Base-by-base conservation (phyloP, 2,797 vertebrate species). In the Ambastaia sidthimunki region DNA sequence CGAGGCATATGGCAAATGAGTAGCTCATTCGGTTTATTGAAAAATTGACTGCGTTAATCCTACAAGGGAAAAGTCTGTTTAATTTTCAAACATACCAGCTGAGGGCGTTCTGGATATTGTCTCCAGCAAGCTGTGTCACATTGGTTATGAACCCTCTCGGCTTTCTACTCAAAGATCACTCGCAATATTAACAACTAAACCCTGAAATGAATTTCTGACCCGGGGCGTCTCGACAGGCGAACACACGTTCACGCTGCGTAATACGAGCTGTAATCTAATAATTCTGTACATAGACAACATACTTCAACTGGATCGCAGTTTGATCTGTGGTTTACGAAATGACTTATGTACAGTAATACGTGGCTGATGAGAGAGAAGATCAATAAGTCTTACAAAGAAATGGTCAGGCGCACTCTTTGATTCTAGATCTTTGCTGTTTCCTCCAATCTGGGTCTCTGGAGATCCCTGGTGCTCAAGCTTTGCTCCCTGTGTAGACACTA, bases 381-480 rank as follows among this genome's bases (percentile, higher is more conserved):
- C 80, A 82, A 72, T 82, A 80, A 68, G 59, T 25, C 4, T 59
- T 54, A 66, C 19, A 71, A 74, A n/a, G 31, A 52, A 75, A 50
- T 2, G 21, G 21, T 34, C 7, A 71, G 69, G n/a, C 19, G 47
- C 47, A 44, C 23, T 44, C 25, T 60, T 74, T 25, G 1, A 60
- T 25, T 69, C 34, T 23, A 44, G 19, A 9, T 3, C 62, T 50
- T 50, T 19, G 25, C 70, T 18, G 74, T 68, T 18, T 55, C 13
- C 18, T 59, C 28, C 76, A 78, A 71, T 63, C 84, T 31, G 4
- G 0, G 54, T 86, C 59, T 74, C 73, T 70, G 31, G 60, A 74
- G 73, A 73, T 41, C 21, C 65, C 21, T 25, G 41, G 55, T 60
- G 41, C 71, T 80, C 69, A 66, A 74, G 73, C 69, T 82, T 80